Evolutionary conservation across 2,888 invertebrate genomes (phyloP), one percentile per base, ranked within the genome.

Genomic region (Eupeodes latifasciatus): DNA sequence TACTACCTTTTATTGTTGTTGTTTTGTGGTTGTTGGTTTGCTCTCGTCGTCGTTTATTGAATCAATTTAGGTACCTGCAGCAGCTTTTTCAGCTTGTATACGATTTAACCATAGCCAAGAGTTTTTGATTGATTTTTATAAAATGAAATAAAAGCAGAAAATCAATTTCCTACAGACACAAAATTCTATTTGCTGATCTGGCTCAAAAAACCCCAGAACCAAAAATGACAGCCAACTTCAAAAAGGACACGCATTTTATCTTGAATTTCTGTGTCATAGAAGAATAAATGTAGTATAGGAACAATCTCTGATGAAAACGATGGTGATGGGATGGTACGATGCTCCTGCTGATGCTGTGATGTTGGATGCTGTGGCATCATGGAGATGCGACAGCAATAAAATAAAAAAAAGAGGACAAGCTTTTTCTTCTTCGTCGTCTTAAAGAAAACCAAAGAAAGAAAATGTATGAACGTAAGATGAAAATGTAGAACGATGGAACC

Each of bases 141-240:
- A 44, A 47, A n/a, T 9, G 47, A 19, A 44, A 19, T 0, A n/a
- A 44, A 47, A 9, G 0, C 19, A 19, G n/a, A 12, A 81, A 81
- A 81, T 67, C 61, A 81, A 81, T 81, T 69, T 69, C 51, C 27
- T 62, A 72, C 53, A 81, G 66, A 66, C 40, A 72, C 27, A 72
- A 11, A 57, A 34, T 72, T 57, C 27, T 57, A 27, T 62, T 47
- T 36, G 16, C 59, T 59, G 7, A 61, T 51, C 16, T 69, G 62
- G 44, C 36, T 47, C 40, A 40, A 40, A 40, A 40, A 40, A 36
- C 5, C 5, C 5, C 40, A 59, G 2, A 53, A 61, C 53, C 57
- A 27, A 51, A 44, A 40, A 40, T 40, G 40, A 9, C 27, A 51
- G 27, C 7, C 40, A 71, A 62, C n/a, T 71, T 64, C 64, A 16